Conservation (phyloP, 1,140 invertebrate genomes). For the Bombus terrestris region DNA sequence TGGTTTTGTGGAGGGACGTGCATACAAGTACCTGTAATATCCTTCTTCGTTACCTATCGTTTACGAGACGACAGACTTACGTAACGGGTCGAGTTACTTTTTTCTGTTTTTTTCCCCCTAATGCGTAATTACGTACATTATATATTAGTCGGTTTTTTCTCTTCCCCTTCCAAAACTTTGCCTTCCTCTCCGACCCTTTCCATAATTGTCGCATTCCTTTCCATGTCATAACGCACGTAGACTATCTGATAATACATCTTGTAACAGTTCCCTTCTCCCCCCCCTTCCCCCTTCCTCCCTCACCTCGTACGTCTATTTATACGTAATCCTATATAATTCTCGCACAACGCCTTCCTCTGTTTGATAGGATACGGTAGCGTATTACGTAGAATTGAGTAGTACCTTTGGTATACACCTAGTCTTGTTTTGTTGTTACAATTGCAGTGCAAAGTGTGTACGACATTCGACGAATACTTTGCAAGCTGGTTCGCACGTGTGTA, state of each 20-base stretch:
- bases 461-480: not conserved
- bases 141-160: conserved; percentile 5
- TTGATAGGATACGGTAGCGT: conserved; percentile 52
- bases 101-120: not conserved
- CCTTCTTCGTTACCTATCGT: conserved; percentile 49
- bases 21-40: conserved; percentile 58
- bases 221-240: not conserved
- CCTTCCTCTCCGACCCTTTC: not conserved
- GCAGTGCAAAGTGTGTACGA: conserved; percentile 16
- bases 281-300: no score
- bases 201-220: not conserved
- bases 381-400: conserved; percentile 39
- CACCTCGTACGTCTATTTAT: not conserved
- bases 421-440: conserved; percentile 47
- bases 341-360: conserved; percentile 42
- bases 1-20: conserved; percentile 68
- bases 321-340: conserved; percentile 45
- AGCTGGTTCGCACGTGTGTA: not conserved
- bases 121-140: conserved; percentile 2
- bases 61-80: conserved; percentile 8
- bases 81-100: conserved; percentile 30
- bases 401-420: conserved; percentile 44
- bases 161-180: not conserved
- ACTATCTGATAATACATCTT: not conserved
- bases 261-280: not conserved